Base-by-base conservation (phyloP, 2,113 vertebrate species). In the Carassius auratus region DNA sequence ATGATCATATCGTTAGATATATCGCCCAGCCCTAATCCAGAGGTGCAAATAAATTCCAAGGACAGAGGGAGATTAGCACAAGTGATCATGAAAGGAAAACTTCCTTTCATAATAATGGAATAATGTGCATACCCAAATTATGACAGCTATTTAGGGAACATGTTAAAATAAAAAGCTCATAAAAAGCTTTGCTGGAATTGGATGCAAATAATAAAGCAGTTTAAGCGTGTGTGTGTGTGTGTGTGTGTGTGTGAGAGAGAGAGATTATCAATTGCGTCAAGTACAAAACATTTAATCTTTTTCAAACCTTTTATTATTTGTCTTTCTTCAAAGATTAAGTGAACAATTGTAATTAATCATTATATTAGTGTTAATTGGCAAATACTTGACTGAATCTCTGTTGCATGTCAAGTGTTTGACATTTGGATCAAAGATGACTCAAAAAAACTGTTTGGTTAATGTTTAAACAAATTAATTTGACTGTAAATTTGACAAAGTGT, bases 111-210 rank as follows among this genome's bases (percentile, higher is more conserved):
- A 26, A 26, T 26, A 26, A 26, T 57, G 75, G 9, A 33, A 77
- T 59, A 77, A 19, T 12, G 52, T 8, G 8, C 26, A 1, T 5
- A 8, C 10, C 21, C 21, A 62, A 42, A 42, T 79, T 45, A 79
- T 62, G 76, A 73, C 36, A 73, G 36, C 36, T 13, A n/a, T 73
- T 61, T 79, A 79, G 33, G 33, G 33, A 79, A 61, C 8, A 17
- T 36, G 33, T 79, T 19, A 36, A 77, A 77, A 77, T 59, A 76
- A 77, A 57, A 57, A 77, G 9, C 30, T 42, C 36, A 4, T 26
- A 26, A 26, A 26, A 26, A 26, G 36, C 68, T 61, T 5, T n/a
- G 76, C 55, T 23, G 55, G 8, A 59, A 78, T n/a, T 61, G 12
- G 10, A 78, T 4, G 76, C 33, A 38, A 61, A 61, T 78, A 59